Percentiles rank a stretch among this genome's conserved stretches.
Conservation (phyloP, 2,888 invertebrate species). For the Eupithecia exiguata region DNA sequence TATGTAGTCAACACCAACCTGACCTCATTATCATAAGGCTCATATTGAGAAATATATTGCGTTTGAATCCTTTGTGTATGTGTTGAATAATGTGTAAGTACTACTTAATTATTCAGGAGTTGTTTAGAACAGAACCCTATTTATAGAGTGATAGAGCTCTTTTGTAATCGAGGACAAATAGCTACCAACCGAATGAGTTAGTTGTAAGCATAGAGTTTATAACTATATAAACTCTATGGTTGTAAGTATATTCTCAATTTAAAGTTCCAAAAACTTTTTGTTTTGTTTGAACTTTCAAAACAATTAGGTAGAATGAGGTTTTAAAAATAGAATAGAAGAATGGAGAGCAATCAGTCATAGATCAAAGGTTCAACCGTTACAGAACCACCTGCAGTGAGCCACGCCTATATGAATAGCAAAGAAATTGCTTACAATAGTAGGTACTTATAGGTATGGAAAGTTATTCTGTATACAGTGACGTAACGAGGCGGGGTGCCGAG, state of each 20-base stretch:
- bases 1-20: constrained; percentile 41
- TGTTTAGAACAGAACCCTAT: constrained; percentile 3
- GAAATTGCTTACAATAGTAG: constrained; percentile 27
- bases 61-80: constrained; percentile 39
- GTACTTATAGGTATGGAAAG: constrained; percentile 58
- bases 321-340: constrained; percentile 11
- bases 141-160: neutral
- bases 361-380: neutral
- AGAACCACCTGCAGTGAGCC: constrained; percentile 28
- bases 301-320: neutral
- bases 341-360: neutral
- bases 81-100: constrained; percentile 15
- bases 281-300: neutral
- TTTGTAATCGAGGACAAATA: neutral
- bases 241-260: constrained; percentile 5
- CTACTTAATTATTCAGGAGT: constrained; percentile 4
- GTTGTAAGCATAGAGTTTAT: too few relatives aligned
- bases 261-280: neutral
- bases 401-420: constrained; percentile 26
- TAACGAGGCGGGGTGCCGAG: constrained; percentile 58
- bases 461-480: constrained; percentile 55
- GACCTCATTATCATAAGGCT: constrained; percentile 39
- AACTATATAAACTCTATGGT: too few relatives aligned
- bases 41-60: constrained; percentile 38
- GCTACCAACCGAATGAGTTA: neutral